These are phyloP conservation scores for Archegozetes longisetosus DNA, from an alignment of 1,140 invertebrate species.

Conservation along the genomic window DNA sequence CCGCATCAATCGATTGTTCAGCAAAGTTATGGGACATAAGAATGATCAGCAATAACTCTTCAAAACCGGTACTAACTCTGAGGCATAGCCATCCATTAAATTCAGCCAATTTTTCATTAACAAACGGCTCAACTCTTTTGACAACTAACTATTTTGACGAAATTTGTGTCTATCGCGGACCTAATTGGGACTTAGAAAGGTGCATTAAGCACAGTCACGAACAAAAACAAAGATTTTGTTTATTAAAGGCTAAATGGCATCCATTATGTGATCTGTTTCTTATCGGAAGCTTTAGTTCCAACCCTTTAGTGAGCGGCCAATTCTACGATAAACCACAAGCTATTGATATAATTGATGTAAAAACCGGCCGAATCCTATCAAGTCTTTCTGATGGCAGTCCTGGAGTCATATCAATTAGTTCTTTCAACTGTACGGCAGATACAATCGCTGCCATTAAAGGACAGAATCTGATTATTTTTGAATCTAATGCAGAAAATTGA, in stretches of 20 bases:
- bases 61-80: not conserved
- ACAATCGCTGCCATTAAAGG: not conserved
- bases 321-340: not conserved
- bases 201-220: not conserved
- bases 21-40: not conserved
- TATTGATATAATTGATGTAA: not conserved
- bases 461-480: not conserved
- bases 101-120: not conserved
- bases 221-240: not conserved
- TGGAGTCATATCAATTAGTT: not conserved
- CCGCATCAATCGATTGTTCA: not conserved
- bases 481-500: too few species aligned
- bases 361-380: not conserved
- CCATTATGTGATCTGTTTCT: not conserved
- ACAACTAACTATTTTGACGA: not conserved
- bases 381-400: not conserved
- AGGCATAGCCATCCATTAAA: not conserved
- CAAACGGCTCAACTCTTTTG: not conserved
- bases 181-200: not conserved
- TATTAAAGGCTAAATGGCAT: not conserved
- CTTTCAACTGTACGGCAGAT: not conserved
- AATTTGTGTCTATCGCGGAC: not conserved
- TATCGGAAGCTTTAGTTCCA: not conserved
- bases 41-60: not conserved
- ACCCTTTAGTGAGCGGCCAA: not conserved